Evolutionary conservation across 2,113 vertebrate genomes (phyloP).

Genomic region (Podarcis cretensis): DNA sequence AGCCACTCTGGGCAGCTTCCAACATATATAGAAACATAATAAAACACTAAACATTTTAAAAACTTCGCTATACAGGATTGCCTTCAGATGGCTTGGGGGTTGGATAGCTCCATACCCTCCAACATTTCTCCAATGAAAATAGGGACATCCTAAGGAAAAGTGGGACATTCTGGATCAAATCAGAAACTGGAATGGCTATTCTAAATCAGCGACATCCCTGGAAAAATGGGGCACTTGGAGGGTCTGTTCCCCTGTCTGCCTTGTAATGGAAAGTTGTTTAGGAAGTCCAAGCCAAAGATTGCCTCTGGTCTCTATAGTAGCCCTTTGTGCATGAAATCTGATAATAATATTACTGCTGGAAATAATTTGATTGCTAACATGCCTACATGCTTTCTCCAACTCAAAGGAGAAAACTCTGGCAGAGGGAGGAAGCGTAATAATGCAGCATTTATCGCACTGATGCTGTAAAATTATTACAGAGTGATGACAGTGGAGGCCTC

Average conservation of each 20-base stretch:
- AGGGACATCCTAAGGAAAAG: too few relatives aligned
- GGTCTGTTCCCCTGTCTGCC: background rate
- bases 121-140: too few relatives aligned
- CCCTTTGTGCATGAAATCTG: background rate
- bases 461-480: background rate
- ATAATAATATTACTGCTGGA: background rate
- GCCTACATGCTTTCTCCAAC: background rate
- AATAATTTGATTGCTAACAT: background rate
- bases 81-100: too few relatives aligned
- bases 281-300: conserved; percentile 15
- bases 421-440: background rate
- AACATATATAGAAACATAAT: too few relatives aligned
- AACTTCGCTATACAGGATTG: too few relatives aligned
- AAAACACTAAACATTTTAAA: too few relatives aligned
- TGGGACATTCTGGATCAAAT: too few relatives aligned
- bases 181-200: too few relatives aligned
- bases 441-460: background rate
- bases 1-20: too few relatives aligned
- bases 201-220: too few relatives aligned
- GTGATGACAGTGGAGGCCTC: background rate
- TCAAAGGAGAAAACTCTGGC: background rate
- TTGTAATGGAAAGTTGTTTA: conserved; percentile 38
- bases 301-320: background rate
- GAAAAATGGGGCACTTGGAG: too few relatives aligned
- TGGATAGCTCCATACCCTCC: too few relatives aligned